phyloP scores from a whole-genome alignment of 2,113 vertebrate species.

The Salvator merianae region DNA sequence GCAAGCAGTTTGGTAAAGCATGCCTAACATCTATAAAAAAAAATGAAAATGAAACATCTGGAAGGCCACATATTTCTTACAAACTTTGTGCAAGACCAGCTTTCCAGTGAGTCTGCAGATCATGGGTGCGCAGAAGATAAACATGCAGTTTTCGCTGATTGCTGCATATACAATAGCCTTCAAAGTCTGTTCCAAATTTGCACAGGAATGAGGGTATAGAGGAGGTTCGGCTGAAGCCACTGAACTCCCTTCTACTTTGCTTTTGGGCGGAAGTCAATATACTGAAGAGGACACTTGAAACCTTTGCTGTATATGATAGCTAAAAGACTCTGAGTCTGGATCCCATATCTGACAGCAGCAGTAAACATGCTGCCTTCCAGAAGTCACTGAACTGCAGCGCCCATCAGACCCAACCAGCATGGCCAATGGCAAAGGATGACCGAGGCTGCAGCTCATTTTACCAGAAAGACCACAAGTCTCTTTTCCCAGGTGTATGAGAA shows the following conservation, averaged over 20 bases:
- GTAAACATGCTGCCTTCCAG: too few relatives aligned
- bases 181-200: not conserved
- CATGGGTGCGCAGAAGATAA: not conserved
- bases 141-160: not conserved
- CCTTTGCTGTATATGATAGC: not conserved
- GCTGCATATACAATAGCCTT: not conserved
- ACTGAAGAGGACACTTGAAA: not conserved
- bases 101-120: not conserved
- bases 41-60: too few relatives aligned
- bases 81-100: not conserved
- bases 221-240: too few relatives aligned
- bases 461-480: too few relatives aligned
- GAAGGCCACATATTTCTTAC: too few relatives aligned
- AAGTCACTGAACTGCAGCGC: too few relatives aligned
- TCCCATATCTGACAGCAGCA: too few relatives aligned
- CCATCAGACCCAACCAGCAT: too few relatives aligned
- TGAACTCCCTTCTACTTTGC: too few relatives aligned
- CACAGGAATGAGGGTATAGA: not conserved
- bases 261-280: not conserved
- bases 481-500: not conserved
- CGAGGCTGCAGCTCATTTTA: too few relatives aligned
- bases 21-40: too few relatives aligned
- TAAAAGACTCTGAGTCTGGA: not conserved
- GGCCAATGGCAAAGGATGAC: too few relatives aligned
- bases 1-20: not conserved